A percentile compares a stretch with the other conserved stretches of the same genome.
These are phyloP conservation scores for Basileuterus tristriatus DNA, from an alignment of 2,797 vertebrate species.

Conservation along the genomic window DNA sequence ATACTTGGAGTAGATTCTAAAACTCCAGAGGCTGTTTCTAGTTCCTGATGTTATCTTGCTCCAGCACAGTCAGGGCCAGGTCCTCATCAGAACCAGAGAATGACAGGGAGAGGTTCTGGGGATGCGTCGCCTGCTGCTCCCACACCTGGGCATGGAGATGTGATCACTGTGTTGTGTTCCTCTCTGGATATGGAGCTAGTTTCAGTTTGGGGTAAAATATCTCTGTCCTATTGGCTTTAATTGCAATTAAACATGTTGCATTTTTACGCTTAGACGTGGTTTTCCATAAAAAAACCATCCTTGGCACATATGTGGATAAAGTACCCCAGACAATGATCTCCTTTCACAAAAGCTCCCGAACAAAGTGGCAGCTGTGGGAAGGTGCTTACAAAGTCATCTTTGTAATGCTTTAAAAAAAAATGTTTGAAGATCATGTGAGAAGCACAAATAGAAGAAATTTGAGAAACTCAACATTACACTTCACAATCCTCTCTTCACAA, in stretches of 20 bases:
- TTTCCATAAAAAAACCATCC: background rate
- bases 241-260: background rate
- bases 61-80: background rate
- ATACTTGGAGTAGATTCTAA: background rate
- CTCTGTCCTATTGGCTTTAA: background rate
- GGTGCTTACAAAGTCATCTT: conserved; percentile 29
- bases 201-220: background rate
- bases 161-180: fast-evolving
- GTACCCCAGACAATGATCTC: background rate
- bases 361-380: background rate
- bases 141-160: background rate
- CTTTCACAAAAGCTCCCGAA: conserved; percentile 39
- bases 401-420: background rate
- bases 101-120: background rate
- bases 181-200: fast-evolving
- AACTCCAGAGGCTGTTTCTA: background rate
- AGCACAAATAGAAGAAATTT: background rate
- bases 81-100: background rate
- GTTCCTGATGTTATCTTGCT: background rate
- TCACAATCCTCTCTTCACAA: background rate
- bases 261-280: background rate
- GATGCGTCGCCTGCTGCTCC: fast-evolving
- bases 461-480: background rate
- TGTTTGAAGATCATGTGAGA: background rate
- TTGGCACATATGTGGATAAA: background rate